These are phyloP conservation scores for Zaprionus lachaisei DNA, from an alignment of 1,140 invertebrate species.

Conservation along the genomic window DNA sequence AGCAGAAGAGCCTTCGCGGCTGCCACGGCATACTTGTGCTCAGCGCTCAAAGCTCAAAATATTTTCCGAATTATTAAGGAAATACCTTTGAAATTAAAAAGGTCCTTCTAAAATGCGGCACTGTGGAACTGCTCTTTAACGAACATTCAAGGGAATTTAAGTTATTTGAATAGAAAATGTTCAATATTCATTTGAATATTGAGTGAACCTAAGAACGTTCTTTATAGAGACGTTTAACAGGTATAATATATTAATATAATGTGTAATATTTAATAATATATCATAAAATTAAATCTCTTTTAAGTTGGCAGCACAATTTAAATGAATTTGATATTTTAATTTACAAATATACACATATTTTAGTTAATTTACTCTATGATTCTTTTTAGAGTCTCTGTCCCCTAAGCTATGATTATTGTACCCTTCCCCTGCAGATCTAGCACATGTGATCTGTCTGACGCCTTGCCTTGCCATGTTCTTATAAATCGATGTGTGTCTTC, in stretches of 20 bases:
- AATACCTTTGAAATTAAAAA: constrained; percentile 6
- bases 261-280: no score
- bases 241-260: no score
- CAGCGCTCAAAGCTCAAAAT: background rate
- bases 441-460: background rate
- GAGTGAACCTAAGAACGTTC: background rate
- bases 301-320: background rate
- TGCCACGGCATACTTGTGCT: background rate
- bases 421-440: background rate
- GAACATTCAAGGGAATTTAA: background rate
- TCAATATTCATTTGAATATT: background rate
- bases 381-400: background rate
- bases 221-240: background rate
- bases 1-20: background rate
- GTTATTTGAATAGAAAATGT: background rate
- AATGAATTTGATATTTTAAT: background rate
- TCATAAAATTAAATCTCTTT: background rate
- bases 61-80: constrained; percentile 3
- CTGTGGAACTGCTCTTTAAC: constrained; percentile 1
- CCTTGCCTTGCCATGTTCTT: background rate
- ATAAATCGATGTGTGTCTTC: background rate
- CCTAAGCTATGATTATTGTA: background rate
- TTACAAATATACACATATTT: background rate
- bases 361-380: background rate
- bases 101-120: background rate